Conservation (phyloP, 2,797 vertebrate genomes). For the Liparis tanakae region DNA sequence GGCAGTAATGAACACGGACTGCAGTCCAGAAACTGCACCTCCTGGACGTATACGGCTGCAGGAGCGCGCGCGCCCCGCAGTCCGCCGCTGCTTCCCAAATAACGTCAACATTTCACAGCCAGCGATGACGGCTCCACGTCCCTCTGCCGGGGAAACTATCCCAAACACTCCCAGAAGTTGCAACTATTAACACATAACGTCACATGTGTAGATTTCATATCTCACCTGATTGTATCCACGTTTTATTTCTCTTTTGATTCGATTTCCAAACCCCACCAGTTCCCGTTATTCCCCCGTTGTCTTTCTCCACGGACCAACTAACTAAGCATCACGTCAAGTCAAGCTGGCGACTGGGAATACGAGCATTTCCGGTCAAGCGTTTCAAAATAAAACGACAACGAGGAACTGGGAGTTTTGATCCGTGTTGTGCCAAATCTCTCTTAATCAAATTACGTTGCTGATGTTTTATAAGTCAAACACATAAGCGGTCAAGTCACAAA, state of each 20-base stretch:
- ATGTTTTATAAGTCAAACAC: neutral
- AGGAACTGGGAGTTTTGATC: neutral
- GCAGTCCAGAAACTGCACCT: constrained; percentile 35
- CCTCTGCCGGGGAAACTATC: constrained; percentile 31
- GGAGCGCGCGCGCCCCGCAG: constrained; percentile 51
- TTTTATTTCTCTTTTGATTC: constrained; percentile 6
- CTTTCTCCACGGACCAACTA: constrained; percentile 1
- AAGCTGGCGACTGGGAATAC: neutral
- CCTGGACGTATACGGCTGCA: constrained; percentile 18
- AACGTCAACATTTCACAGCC: neutral
- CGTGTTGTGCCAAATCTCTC: fast-evolving
- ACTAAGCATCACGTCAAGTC: neutral
- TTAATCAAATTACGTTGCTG: neutral
- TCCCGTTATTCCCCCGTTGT: constrained; percentile 64
- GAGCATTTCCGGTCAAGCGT: neutral
- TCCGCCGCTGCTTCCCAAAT: constrained; percentile 44
- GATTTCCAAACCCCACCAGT: constrained; percentile 42
- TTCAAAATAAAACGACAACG: constrained; percentile 54
- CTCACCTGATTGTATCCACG: constrained; percentile 38
- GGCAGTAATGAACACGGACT: constrained; percentile 15
- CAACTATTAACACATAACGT: neutral
- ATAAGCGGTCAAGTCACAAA: too few species aligned
- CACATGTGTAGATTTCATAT: too few species aligned
- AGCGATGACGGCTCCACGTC: constrained; percentile 43
- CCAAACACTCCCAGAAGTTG: constrained; percentile 13